A percentile compares a stretch with the other conserved stretches of the same genome.
Conservation (phyloP, 2,797 vertebrate genomes). For the Coccyzus lansbergi region DNA sequence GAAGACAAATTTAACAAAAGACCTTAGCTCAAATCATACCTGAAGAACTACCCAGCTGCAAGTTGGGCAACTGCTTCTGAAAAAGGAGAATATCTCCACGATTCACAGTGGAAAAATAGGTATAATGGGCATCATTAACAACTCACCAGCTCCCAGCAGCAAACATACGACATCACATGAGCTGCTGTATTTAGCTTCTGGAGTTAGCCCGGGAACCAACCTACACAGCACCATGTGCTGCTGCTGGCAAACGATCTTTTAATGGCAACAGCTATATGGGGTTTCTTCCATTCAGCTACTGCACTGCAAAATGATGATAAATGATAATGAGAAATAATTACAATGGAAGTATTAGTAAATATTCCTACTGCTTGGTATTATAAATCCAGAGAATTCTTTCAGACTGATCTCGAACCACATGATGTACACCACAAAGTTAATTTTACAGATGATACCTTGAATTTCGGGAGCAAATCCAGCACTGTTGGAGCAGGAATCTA, state of each 20-base stretch:
- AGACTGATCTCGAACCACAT: neutral
- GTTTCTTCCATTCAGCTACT: constrained; percentile 21
- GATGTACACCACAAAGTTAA: neutral
- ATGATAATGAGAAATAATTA: constrained; percentile 51
- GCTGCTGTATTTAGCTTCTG: constrained; percentile 2
- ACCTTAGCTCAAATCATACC: constrained; percentile 24
- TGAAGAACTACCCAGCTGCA: constrained; percentile 70
- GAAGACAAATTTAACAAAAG: neutral
- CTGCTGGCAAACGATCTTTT: constrained; percentile 60
- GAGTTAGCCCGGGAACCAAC: constrained; percentile 28
- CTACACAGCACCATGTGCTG: constrained; percentile 18
- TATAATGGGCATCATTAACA: neutral
- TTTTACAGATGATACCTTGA: neutral
- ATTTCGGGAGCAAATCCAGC: constrained; percentile 7
- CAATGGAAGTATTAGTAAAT: constrained; percentile 34
- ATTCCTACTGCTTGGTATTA: constrained; percentile 28
- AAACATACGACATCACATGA: neutral
- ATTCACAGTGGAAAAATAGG: constrained; percentile 4
- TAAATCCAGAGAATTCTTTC: constrained; percentile 12
- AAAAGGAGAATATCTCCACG: neutral
- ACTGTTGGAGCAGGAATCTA: neutral
- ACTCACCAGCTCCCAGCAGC: neutral
- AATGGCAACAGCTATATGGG: constrained; percentile 44
- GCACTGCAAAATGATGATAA: constrained; percentile 44
- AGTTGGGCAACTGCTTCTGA: constrained; percentile 37